A percentile compares a stretch with the other conserved stretches of the same genome.
Evolutionary conservation across 2,797 vertebrate genomes (phyloP).

Genomic region (Neomorphus geoffroyi): DNA sequence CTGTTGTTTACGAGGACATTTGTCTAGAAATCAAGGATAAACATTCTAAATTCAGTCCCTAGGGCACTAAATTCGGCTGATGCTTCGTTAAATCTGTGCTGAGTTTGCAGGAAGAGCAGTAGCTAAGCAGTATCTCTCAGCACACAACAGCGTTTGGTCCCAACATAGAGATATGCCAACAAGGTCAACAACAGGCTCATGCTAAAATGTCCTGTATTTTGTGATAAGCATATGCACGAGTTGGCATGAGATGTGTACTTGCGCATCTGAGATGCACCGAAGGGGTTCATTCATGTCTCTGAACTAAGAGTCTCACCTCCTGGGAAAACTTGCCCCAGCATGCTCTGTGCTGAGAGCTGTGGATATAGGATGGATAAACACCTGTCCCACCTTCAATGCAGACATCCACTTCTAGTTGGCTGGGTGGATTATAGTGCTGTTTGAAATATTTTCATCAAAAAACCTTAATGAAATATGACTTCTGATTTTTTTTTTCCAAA

Average conservation of each 20-base stretch:
- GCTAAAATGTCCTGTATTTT: background rate
- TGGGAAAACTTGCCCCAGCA: background rate
- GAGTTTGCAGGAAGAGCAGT: background rate
- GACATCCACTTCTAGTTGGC: background rate
- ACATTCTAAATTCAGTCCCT: background rate
- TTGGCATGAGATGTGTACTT: background rate
- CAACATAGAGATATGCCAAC: background rate
- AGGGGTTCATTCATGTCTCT: background rate
- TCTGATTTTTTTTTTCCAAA: background rate
- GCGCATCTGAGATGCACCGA: background rate
- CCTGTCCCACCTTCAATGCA: background rate
- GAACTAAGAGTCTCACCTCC: background rate
- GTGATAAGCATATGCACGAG: background rate
- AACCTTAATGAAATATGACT: background rate
- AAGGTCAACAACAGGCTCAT: background rate
- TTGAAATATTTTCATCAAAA: background rate
- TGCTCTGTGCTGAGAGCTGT: background rate
- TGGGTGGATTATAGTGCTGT: background rate
- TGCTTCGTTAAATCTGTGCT: background rate
- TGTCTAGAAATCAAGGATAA: constrained; percentile 10
- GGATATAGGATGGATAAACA: background rate
- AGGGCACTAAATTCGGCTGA: background rate
- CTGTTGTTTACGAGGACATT: background rate
- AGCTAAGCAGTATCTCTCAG: background rate
- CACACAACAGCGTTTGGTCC: background rate